Conservation (phyloP, 2,113 vertebrate species). For the Synodontis membranacea region DNA sequence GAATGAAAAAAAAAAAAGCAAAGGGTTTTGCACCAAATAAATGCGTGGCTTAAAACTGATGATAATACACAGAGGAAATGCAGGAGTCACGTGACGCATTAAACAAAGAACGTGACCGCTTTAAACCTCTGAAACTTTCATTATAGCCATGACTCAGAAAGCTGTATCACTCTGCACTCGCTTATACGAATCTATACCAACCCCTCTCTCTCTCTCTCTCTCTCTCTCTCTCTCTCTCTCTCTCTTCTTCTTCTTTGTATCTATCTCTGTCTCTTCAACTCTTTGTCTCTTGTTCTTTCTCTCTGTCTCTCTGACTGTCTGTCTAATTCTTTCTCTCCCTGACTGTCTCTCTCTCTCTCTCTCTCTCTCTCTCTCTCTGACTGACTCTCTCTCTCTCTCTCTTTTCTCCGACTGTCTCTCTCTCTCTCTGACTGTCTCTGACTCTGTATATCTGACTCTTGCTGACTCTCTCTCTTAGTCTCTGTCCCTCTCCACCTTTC, state of each 20-base stretch:
- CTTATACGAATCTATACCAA: conserved; percentile 12
- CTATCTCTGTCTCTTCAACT: background rate
- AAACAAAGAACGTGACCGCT: conserved; percentile 50
- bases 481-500: background rate
- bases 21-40: background rate
- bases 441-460: background rate
- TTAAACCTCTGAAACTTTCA: conserved; percentile 75
- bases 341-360: background rate
- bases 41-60: background rate
- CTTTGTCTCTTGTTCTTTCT: background rate
- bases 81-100: background rate
- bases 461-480: too few relatives aligned
- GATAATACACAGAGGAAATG: background rate
- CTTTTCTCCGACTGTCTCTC: background rate
- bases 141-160: conserved; percentile 75
- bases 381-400: background rate
- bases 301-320: background rate
- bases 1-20: background rate
- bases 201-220: background rate
- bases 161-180: conserved; percentile 71
- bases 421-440: background rate
- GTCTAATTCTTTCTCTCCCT: background rate
- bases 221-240: background rate
- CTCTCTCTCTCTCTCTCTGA: background rate
- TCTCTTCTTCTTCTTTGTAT: background rate